These are phyloP conservation scores for Pteruthius melanotis DNA, from an alignment of 2,113 vertebrate genomes.

Conservation along the genomic window DNA sequence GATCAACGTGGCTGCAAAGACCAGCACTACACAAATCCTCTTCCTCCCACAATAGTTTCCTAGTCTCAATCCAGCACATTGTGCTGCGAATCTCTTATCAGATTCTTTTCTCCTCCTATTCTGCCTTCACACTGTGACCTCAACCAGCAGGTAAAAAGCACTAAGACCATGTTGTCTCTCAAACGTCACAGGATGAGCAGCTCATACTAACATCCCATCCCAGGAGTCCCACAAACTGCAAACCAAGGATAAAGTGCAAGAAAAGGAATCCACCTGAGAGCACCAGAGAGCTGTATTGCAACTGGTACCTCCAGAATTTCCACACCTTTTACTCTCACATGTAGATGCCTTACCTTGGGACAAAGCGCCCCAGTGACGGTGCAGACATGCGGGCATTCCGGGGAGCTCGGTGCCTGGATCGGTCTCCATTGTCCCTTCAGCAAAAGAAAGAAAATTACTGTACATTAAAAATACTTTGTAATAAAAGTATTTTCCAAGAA, in stretches of 20 bases:
- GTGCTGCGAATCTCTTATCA: background rate
- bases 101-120: background rate
- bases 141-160: background rate
- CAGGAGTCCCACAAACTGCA: background rate
- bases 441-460: background rate
- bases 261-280: background rate
- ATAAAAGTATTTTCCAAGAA: background rate
- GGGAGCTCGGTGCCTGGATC: slow-evolving; percentile 91
- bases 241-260: background rate
- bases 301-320: background rate
- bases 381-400: slow-evolving; percentile 97
- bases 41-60: background rate
- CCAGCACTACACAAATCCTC: background rate
- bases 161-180: background rate
- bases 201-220: background rate
- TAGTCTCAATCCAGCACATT: background rate
- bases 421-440: slow-evolving; percentile 88
- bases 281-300: background rate
- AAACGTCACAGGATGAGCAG: background rate
- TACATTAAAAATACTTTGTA: background rate
- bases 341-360: slow-evolving; percentile 82
- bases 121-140: background rate
- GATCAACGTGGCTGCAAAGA: background rate
- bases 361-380: slow-evolving; percentile 93
- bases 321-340: background rate